Evolutionary conservation across 2,888 invertebrate species (phyloP).

Genomic region (Salticus scenicus): DNA sequence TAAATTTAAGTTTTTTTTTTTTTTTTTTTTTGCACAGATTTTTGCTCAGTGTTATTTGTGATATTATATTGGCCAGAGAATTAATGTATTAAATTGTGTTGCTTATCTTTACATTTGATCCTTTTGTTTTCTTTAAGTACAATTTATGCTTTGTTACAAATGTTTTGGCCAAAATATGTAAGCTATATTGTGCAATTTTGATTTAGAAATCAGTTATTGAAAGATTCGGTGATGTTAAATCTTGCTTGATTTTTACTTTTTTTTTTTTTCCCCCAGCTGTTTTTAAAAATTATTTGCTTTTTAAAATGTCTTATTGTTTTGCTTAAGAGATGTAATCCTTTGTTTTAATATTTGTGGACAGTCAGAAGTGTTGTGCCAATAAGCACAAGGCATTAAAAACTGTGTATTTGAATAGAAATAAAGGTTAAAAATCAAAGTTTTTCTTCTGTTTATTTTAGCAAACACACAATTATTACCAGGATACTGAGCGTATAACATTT

Average conservation of each 20-base stretch:
- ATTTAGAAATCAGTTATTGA: not conserved
- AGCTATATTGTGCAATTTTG: not conserved
- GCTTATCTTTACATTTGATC: not conserved
- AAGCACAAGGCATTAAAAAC: slow-evolving; percentile 30
- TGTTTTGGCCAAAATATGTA: not conserved
- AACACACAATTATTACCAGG: too few species aligned
- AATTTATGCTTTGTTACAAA: not conserved
- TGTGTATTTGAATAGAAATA: slow-evolving; percentile 56
- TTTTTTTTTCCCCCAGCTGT: too few species aligned
- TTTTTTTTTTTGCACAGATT: slow-evolving; percentile 55
- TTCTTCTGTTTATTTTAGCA: too few species aligned
- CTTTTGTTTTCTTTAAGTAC: not conserved
- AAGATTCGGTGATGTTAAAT: not conserved
- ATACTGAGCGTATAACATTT: too few species aligned
- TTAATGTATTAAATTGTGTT: not conserved
- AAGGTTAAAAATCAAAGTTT: slow-evolving; percentile 50
- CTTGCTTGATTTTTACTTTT: not conserved
- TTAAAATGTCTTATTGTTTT: not conserved
- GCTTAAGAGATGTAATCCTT: not conserved
- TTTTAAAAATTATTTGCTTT: not conserved
- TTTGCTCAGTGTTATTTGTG: slow-evolving; percentile 45
- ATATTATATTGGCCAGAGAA: slow-evolving; percentile 33
- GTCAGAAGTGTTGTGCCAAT: slow-evolving; percentile 22
- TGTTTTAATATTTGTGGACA: not conserved
- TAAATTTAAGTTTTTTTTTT: too few species aligned